Conservation (phyloP, 2,113 vertebrate genomes). For the Mobula hypostoma region DNA sequence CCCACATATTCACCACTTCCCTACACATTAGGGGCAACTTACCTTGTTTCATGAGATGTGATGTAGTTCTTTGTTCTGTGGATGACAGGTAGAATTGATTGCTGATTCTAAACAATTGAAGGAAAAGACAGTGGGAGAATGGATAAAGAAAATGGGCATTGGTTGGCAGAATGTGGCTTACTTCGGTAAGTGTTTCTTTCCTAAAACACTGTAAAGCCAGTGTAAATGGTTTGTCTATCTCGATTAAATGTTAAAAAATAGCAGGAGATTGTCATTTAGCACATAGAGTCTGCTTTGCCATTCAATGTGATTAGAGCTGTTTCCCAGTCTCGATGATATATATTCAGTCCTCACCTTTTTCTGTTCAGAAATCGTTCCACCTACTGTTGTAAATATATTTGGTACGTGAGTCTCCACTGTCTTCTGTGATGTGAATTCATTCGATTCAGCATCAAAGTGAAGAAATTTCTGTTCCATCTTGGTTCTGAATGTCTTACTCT, state of each 20-base stretch:
- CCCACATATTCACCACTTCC: too few species aligned
- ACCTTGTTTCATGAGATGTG: too few species aligned
- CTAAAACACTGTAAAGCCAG: neutral
- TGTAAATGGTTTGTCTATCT: neutral
- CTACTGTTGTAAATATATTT: too few species aligned
- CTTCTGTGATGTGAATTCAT: too few species aligned
- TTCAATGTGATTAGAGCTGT: too few species aligned
- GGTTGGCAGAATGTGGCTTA: constrained; percentile 81
- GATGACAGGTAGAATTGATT: constrained; percentile 68
- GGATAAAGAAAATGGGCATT: constrained; percentile 57
- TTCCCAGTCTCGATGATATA: too few species aligned
- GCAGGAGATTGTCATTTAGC: neutral
- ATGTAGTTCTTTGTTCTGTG: constrained; percentile 6
- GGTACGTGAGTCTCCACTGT: too few species aligned
- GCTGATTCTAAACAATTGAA: constrained; percentile 50
- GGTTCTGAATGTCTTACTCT: too few species aligned
- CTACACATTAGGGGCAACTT: neutral
- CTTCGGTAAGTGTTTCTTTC: constrained; percentile 61
- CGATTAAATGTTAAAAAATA: neutral
- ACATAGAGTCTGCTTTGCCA: neutral
- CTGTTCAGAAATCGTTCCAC: too few species aligned
- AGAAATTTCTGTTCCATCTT: too few species aligned
- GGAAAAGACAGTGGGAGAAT: constrained; percentile 48
- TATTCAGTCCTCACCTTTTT: too few species aligned
- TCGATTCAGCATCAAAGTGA: too few species aligned